Base-by-base conservation (phyloP, 2,888 invertebrate genomes). In the Hirtodrosophila trivittata region DNA sequence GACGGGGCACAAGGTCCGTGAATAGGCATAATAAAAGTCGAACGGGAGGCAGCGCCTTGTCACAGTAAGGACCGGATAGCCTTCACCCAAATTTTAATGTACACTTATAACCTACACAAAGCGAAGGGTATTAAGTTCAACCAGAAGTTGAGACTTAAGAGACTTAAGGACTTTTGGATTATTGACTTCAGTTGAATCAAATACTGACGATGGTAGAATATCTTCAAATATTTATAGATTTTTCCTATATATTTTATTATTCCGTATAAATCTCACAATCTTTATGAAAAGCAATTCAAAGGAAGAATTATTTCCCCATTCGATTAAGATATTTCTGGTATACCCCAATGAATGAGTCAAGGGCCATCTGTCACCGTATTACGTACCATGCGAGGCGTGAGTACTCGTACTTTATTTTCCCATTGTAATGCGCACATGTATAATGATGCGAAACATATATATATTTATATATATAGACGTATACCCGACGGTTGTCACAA, bases 61-160 rank as follows among this genome's bases (percentile, higher is more conserved):
- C n/a, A n/a, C n/a, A 51, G 37, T 38, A 28, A 18, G 46, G 50
- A 73, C 45, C 28, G 21, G 75, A 49, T 49, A 66, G 68, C 78
- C 78, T 85, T 78, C 71, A 85, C 78, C 83, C 71, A 75, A 76
- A 72, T 64, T 57, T 57, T 28, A 18, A 10, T 13, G 3, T 38
- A 12, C 0, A 18, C 13, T 28, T 26, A 18, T 13, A n/a, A n/a
- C n/a, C n/a, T n/a, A n/a, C n/a, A n/a, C n/a, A 26, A 13, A 25
- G 38, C 21, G 38, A 32, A 55, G 30, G 7, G 10, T 4, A 33
- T 46, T 12, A 12, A 14, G 1, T n/a, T 32, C 14, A 16, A 14
- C 14, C 14, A 30, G n/a, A n/a, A 25, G n/a, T 35, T 45, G n/a
- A n/a, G n/a, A n/a, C n/a, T n/a, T n/a, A n/a, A n/a, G n/a, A n/a